Percentiles rank a stretch among this genome's conserved stretches.
Evolutionary conservation across 2,797 vertebrate species (phyloP).

Genomic region (Triplophysa bombifrons): DNA sequence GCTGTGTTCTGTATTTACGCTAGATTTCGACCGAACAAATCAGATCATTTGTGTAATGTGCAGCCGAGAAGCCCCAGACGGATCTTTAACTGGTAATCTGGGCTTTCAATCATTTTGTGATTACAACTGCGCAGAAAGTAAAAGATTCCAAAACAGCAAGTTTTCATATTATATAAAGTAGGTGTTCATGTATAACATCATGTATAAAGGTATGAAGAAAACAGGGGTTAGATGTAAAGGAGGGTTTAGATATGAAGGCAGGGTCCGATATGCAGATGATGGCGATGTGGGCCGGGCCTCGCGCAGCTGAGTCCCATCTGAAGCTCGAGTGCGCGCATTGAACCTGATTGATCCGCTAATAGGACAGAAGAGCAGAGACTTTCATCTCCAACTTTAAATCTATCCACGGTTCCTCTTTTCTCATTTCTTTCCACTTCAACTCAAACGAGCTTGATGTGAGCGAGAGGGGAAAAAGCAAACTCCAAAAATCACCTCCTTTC

Average conservation of each 20-base stretch:
- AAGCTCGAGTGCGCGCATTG: conserved; percentile 67
- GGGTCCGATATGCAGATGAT: conserved; percentile 8
- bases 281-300: conserved; percentile 63
- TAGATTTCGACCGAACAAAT: conserved; percentile 1
- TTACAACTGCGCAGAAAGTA: too few relatives aligned
- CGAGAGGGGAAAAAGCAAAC: conserved; percentile 63
- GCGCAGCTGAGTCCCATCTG: conserved; percentile 81
- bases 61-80: neutral
- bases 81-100: too few relatives aligned
- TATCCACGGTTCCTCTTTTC: conserved; percentile 53
- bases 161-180: too few relatives aligned
- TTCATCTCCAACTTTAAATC: conserved; percentile 58
- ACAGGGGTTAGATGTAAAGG: conserved; percentile 17
- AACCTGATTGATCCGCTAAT: conserved; percentile 84
- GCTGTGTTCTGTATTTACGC: neutral
- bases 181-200: neutral
- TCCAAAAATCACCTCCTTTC: conserved; percentile 68
- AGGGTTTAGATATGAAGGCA: conserved; percentile 15
- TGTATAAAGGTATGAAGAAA: neutral
- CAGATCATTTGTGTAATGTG: neutral
- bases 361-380: conserved; percentile 64
- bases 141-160: neutral
- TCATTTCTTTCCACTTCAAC: conserved; percentile 60
- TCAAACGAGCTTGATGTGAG: conserved; percentile 78
- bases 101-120: too few relatives aligned